Evolutionary conservation across 1,140 invertebrate genomes (phyloP), one percentile per base, ranked within the genome.

Genomic region (Cydia fagiglandana): DNA sequence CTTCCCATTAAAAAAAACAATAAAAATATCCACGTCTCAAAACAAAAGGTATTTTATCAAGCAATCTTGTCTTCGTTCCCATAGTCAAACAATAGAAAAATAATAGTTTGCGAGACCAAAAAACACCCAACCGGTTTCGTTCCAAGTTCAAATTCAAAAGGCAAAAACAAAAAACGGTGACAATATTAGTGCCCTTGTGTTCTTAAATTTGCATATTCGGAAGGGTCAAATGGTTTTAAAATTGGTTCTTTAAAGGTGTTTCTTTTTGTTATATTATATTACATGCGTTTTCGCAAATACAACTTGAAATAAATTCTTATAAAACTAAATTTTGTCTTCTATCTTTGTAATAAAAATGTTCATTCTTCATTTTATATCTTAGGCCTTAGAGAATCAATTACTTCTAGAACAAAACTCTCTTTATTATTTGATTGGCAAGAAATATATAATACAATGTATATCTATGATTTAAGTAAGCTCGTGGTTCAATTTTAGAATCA

Each of bases 131-230:
- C 66, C 66, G 66, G 66, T 70, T 70, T 17, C 15, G 34, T 70
- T 70, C 66, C 7, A 45, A 68, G 34, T 34, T 34, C 30, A 68
- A 70, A 70, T 53, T 53, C 50, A 53, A 53, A 53, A 53, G 50
- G 38, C 30, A 38, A 70, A 70, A 70, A 70, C 66, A 70, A 70
- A 78, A 75, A 75, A 75, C 50, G 30, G 73, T 61, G 75, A 75
- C 78, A 77, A 73, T 79, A 79, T 79, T 77, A 79, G 73, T 64
- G 38, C 78, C 75, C 75, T 77, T 79, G 78, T 76, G 64, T 68
- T 68, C 20, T 6, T 9, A 70, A 20, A 70, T 70, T 70, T 70
- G 66, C 66, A 70, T 70, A 70, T 70, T 41, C 34, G 30, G 66
- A 53, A 78, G 64, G 73, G 66, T 45, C 45, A 45, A 66, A 50